Percentiles rank a stretch among this genome's conserved stretches.
Conservation (phyloP, 2,888 invertebrate species). For the Stictocephala bisonia region DNA sequence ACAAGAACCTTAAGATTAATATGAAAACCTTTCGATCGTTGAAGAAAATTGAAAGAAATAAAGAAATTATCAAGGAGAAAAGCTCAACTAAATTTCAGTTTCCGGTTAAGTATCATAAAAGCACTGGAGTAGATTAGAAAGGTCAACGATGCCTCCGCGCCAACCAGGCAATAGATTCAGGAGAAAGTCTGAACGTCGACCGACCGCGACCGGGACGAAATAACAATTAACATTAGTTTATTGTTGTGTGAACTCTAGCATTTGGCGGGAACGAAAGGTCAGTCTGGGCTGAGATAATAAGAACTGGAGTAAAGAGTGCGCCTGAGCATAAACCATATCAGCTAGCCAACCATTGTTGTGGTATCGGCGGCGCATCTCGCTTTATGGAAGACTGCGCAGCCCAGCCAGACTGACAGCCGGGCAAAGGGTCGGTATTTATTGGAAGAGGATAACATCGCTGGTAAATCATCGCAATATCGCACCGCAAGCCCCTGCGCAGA, state of each 20-base stretch:
- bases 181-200: too few species aligned
- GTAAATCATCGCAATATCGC: constrained; percentile 30
- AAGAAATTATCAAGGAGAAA: too few species aligned
- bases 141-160: too few species aligned
- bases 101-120: too few species aligned
- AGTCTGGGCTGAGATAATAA: constrained; percentile 34
- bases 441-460: constrained; percentile 29
- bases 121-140: too few species aligned
- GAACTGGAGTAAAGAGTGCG: constrained; percentile 20
- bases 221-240: constrained; percentile 25
- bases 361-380: not conserved
- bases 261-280: constrained; percentile 40
- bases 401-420: not conserved
- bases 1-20: too few species aligned
- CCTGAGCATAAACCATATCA: constrained; percentile 26
- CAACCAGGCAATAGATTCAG: too few species aligned
- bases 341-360: constrained; percentile 5
- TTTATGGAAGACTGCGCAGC: constrained; percentile 24
- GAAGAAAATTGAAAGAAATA: too few species aligned
- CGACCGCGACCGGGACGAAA: too few species aligned
- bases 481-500: not conserved
- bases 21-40: too few species aligned
- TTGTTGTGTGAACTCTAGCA: constrained; percentile 28
- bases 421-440: too few species aligned
- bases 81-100: too few species aligned